Base-by-base conservation (phyloP, 2,797 vertebrate species). In the Sebastes goodei region DNA sequence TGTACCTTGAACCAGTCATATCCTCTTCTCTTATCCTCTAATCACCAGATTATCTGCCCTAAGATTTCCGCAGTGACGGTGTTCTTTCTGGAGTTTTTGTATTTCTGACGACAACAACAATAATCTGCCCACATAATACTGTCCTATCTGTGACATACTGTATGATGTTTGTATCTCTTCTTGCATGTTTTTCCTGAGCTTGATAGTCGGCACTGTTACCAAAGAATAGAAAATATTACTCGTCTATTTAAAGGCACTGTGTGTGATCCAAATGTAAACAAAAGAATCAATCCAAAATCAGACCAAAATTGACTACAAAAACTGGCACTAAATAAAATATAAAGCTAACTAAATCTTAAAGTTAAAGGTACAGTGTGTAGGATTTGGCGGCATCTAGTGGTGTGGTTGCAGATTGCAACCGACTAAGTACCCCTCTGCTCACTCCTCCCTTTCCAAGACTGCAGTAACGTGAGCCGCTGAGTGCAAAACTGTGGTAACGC, bases 21-120 rank as follows among this genome's bases (percentile, higher is more conserved):
- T 62, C 83, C 53, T 80, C 62, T 72, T 71, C 38, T 76, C 69
- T 79, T 71, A 82, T 78, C 77, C 71, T 62, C 60, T 88, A 88
- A 93, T 90, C 82, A 42, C 42, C 74, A 68, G 91, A 86, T 92
- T 86, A 91, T 83, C 84, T 69, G 42, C 2, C 2, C 12, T 23
- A 46, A 79, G 86, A 80, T 88, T 86, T 87, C 88, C 71, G 27
- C 23, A 62, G 35, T 71, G 76, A 82, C 38, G 8, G 49, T 56
- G 76, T 71, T 67, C 55, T 60, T 65, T 79, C 32, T 35, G 3
- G 55, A 29, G 59, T 77, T 81, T 78, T 66, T 42, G 8, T 55
- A 14, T 59, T 62, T 42, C 25, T 69, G 23, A 83, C 33, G 15
- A 81, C n/a, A 29, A 69, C 66, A 56, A 70, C 32, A 29, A 59